Conservation (phyloP, 1,140 invertebrate genomes). For the Copidosoma floridanum region DNA sequence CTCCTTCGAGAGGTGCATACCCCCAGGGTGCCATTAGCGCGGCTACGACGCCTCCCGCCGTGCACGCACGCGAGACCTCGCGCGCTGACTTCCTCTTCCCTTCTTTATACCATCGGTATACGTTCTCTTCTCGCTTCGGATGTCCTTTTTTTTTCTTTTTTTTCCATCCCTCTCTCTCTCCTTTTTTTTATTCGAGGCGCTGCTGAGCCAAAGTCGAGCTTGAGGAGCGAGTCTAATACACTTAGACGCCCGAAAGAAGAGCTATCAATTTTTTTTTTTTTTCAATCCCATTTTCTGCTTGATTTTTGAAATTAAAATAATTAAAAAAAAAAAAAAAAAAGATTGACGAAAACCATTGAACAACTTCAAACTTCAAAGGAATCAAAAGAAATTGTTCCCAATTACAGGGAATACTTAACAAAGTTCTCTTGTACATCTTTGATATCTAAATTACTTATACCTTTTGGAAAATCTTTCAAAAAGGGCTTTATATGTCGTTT, state of each 20-base stretch:
- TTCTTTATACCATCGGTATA: slow-evolving; percentile 32
- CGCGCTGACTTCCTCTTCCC: slow-evolving; percentile 32
- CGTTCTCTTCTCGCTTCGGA: slow-evolving; percentile 27
- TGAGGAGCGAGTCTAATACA: slow-evolving; percentile 47
- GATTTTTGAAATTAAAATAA: too few relatives aligned
- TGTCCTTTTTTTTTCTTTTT: slow-evolving; percentile 16
- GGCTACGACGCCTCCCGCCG: slow-evolving; percentile 25
- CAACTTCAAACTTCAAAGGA: too few relatives aligned
- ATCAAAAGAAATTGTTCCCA: too few relatives aligned
- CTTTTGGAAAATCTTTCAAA: too few relatives aligned
- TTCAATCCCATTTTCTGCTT: too few relatives aligned
- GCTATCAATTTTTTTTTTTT: too few relatives aligned
- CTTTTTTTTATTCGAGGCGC: background rate
- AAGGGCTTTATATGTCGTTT: too few relatives aligned
- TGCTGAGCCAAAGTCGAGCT: slow-evolving; percentile 8
- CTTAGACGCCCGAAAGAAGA: slow-evolving; percentile 37
- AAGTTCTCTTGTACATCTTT: too few relatives aligned
- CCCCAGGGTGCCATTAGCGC: slow-evolving; percentile 57
- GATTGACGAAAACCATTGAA: too few relatives aligned
- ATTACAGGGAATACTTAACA: too few relatives aligned
- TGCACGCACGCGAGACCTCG: slow-evolving; percentile 27
- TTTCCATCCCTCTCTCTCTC: background rate
- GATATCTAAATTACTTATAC: too few relatives aligned
- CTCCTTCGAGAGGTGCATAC: slow-evolving; percentile 42
- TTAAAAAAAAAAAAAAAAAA: too few relatives aligned